Base-by-base conservation (phyloP, 2,888 invertebrate genomes). In the Escarpia spicata region DNA sequence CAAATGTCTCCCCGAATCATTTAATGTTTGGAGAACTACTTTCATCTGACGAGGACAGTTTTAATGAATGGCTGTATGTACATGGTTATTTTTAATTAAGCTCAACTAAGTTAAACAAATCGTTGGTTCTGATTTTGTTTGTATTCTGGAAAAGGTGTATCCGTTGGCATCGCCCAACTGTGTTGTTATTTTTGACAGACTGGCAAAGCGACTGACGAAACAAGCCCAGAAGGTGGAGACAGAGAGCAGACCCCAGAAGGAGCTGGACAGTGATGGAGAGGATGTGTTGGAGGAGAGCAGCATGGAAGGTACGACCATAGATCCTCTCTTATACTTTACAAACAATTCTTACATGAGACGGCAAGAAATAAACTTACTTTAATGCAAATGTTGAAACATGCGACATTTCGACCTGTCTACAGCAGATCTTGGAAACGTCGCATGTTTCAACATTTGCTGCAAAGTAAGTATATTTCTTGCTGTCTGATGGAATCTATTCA, bases 151-250 rank as follows among this genome's bases (percentile, higher is more conserved):
- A 60, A 60, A 26, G 52, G 15, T 75, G 75, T 75, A 19, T 75
- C 6, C 75, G 3, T 75, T 75, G 19, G 19, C 19, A 75, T 75
- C 26, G 19, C 8, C 26, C 19, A 26, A 26, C n/a, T 75, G 75
- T 26, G 19, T 75, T n/a, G 19, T 19, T 75, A 6, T 75, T 4
- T 19, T 37, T 37, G 37, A 26, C 93, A 93, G 93, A 92, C 52
- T 26, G 43, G 43, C 31, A 19, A 91, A 91, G 91, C 52, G 44
- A 26, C n/a, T 43, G 91, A 15, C 15, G n/a, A 43, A 91, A 91
- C 89, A 75, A 90, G 91, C 43, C 93, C 90, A 91, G 91, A 92
- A 91, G 92, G 92, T 93, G 93, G 89, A 92, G 52, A 93, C 4
- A n/a, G 52, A 15, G 52, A 91, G 45, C 45, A 91, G 12, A 2